Conservation (phyloP, 2,113 vertebrate genomes). For the Rhinoptilus africanus region DNA sequence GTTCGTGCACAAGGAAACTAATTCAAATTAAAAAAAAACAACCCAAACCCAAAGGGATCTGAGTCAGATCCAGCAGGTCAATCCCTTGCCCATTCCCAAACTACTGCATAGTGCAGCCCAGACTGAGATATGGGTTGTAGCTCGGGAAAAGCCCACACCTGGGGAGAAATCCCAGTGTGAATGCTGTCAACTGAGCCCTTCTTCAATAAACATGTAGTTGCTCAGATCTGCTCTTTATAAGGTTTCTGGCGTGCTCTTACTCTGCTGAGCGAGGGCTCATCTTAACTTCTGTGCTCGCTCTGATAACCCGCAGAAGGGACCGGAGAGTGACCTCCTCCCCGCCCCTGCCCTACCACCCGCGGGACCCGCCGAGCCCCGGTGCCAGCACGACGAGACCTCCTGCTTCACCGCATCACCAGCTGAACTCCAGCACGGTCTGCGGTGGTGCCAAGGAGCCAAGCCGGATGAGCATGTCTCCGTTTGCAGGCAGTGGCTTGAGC, state of each 20-base stretch:
- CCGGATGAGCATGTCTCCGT: fast-evolving
- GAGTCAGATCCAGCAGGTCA: background rate
- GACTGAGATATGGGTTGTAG: background rate
- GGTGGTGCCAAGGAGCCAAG: background rate
- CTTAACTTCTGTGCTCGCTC: background rate
- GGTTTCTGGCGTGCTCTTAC: background rate
- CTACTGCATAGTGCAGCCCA: background rate
- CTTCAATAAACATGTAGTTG: background rate
- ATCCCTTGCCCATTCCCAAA: background rate
- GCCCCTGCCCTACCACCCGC: background rate
- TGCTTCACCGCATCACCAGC: background rate
- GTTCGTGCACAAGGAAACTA: background rate
- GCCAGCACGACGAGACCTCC: background rate
- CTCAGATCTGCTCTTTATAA: background rate
- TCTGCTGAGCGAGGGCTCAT: background rate
- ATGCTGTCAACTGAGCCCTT: background rate
- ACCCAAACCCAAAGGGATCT: background rate
- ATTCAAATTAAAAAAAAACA: background rate
- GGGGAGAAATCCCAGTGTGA: background rate
- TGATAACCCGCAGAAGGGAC: background rate
- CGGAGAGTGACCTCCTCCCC: background rate
- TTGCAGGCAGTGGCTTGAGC: background rate
- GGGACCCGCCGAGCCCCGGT: background rate
- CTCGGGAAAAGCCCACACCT: background rate
- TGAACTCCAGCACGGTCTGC: background rate